Percentiles rank a stretch among this genome's conserved stretches.
Conservation (phyloP, 2,888 invertebrate species). For the Aplocera efformata region DNA sequence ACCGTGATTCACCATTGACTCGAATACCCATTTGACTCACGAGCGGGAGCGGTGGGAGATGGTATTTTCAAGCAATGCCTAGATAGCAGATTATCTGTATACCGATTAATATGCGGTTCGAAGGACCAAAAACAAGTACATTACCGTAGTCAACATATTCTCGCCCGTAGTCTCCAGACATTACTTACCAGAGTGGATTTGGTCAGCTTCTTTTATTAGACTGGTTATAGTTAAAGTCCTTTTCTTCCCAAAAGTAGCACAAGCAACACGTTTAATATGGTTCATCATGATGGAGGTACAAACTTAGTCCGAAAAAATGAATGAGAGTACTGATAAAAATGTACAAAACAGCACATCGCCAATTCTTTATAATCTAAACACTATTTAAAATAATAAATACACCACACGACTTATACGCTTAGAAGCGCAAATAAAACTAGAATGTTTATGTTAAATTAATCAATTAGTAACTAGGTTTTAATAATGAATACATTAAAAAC, state of each 20-base stretch:
- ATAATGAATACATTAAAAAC: slow-evolving; percentile 46
- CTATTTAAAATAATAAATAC: slow-evolving; percentile 11
- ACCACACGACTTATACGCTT: slow-evolving; percentile 51
- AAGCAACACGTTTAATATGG: slow-evolving; percentile 25
- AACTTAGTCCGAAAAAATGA: slow-evolving; percentile 9
- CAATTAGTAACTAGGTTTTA: slow-evolving; percentile 38
- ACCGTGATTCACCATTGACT: too few species aligned
- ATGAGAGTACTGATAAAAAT: neutral
- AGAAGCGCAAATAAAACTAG: slow-evolving; percentile 46
- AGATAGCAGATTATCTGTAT: too few species aligned
- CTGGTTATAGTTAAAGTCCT: slow-evolving; percentile 30
- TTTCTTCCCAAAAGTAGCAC: slow-evolving; percentile 20
- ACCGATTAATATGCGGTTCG: too few species aligned
- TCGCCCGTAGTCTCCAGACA: too few species aligned
- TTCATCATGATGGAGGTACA: slow-evolving; percentile 38
- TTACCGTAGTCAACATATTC: too few species aligned
- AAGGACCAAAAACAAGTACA: too few species aligned
- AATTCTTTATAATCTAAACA: too few species aligned
- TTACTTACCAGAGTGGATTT: slow-evolving; percentile 48
- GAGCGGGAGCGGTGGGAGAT: too few species aligned
- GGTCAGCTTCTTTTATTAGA: slow-evolving; percentile 30
- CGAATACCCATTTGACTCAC: too few species aligned
- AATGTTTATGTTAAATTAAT: slow-evolving; percentile 29
- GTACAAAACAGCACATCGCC: too few species aligned
- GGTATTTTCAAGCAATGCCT: too few species aligned